A percentile compares a stretch with the other conserved stretches of the same genome.
Conservation (phyloP, 64 coral and sea anemone species). For the Astreopora myriophthalma region DNA sequence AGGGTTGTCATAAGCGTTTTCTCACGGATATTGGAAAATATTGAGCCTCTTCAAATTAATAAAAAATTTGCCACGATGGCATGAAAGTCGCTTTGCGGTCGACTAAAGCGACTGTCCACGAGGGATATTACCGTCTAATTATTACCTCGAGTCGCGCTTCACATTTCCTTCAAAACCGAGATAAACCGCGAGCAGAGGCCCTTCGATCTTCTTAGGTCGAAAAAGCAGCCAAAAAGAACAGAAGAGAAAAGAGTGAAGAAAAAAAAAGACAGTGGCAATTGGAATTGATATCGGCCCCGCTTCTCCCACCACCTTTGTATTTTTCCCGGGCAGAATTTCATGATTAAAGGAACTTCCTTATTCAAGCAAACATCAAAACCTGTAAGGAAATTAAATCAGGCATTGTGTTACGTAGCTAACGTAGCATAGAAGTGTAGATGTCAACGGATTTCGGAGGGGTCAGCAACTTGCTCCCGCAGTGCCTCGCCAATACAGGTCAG, state of each 20-base stretch:
- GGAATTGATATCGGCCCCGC: background rate
- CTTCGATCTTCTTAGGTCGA: no score
- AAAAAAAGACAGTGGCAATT: background rate
- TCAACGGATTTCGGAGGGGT: no score
- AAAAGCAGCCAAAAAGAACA: background rate
- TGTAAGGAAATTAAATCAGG: no score
- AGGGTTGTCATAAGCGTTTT: background rate
- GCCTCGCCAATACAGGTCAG: conserved; percentile 32
- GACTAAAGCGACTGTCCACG: background rate
- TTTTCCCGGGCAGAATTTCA: background rate
- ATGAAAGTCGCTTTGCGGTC: background rate
- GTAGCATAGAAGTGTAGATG: no score
- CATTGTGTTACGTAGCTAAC: no score
- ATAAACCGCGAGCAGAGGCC: no score
- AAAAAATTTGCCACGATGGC: background rate
- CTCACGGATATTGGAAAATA: conserved; percentile 38
- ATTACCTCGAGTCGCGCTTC: background rate
- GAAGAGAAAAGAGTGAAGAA: background rate
- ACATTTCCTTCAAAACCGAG: background rate
- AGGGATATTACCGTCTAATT: background rate
- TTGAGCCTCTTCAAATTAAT: background rate
- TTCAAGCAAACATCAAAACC: no score
- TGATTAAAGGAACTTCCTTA: background rate
- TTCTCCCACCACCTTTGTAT: no score
- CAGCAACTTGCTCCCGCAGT: conserved; percentile 33